A percentile compares a stretch with the other conserved stretches of the same genome.
Evolutionary conservation across 1,140 invertebrate species (phyloP).

Genomic region (Hirudo medicinalis): DNA sequence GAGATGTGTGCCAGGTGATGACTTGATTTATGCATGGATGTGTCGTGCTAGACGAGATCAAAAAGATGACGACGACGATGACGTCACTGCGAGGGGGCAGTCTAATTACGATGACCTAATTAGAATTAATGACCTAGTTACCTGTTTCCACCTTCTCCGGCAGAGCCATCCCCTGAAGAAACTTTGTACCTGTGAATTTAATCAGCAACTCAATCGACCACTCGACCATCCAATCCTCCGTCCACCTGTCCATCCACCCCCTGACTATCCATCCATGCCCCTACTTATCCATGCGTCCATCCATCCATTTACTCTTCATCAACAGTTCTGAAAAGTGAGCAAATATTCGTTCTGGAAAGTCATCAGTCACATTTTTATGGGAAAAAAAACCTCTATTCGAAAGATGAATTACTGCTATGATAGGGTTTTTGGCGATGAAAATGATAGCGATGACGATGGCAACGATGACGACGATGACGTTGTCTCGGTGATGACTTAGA

Average conservation of each 20-base stretch:
- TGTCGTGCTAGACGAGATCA: too few species aligned
- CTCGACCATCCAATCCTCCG: not conserved
- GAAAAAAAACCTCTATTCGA: not conserved
- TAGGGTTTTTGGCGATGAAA: not conserved
- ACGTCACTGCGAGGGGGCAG: too few species aligned
- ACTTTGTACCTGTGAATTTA: slow-evolving; percentile 54
- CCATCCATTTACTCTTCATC: not conserved
- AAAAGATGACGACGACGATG: too few species aligned
- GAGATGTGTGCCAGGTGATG: slow-evolving; percentile 40
- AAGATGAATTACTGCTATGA: not conserved
- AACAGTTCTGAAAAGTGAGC: not conserved
- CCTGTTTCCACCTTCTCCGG: slow-evolving; percentile 79
- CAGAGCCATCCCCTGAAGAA: slow-evolving; percentile 88
- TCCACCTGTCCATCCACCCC: not conserved
- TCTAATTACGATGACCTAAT: slow-evolving; percentile 47
- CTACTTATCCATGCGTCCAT: not conserved
- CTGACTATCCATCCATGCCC: not conserved
- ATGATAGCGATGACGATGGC: not conserved
- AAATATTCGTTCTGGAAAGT: not conserved
- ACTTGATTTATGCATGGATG: too few species aligned
- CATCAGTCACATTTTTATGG: not conserved
- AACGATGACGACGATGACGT: not conserved
- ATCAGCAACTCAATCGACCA: not conserved
- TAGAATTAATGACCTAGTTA: slow-evolving; percentile 61
- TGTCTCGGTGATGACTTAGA: not conserved